phyloP scores from a whole-genome alignment of 2,797 vertebrate genomes.

The Pelobates cultripes region DNA sequence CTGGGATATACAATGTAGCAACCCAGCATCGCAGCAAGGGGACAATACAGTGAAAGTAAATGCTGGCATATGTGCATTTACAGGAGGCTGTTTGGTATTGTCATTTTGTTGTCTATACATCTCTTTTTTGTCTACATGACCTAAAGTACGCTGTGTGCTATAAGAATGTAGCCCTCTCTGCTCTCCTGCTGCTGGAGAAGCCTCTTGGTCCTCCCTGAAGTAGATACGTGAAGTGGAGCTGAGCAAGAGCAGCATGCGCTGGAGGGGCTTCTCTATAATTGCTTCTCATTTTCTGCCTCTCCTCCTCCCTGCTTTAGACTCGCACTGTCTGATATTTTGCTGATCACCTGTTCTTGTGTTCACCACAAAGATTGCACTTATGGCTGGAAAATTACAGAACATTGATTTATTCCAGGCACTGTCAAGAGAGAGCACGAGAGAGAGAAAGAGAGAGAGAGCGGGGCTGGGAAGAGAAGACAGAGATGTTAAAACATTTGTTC shows the following conservation, averaged over 20 bases:
- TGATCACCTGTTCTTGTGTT: slow-evolving; percentile 41
- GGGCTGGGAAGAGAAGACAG: slow-evolving; percentile 3
- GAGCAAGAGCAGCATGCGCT: slow-evolving; percentile 5
- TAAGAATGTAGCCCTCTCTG: not conserved
- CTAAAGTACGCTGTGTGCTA: not conserved
- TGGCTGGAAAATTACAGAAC: slow-evolving; percentile 33
- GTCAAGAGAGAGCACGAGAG: slow-evolving; percentile 7
- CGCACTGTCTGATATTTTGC: slow-evolving; percentile 28
- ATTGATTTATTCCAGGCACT: slow-evolving; percentile 47
- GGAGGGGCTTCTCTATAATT: slow-evolving; percentile 24
- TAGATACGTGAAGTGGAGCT: slow-evolving; percentile 6
- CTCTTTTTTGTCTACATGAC: not conserved
- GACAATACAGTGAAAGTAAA: too few relatives aligned
- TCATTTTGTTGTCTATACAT: not conserved
- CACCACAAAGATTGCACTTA: slow-evolving; percentile 25
- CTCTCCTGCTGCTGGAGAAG: slow-evolving; percentile 1
- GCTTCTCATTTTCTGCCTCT: slow-evolving; percentile 13
- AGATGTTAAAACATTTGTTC: slow-evolving; percentile 51
- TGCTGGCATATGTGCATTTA: too few relatives aligned
- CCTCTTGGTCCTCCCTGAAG: slow-evolving; percentile 16
- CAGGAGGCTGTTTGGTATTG: not conserved
- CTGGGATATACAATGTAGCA: too few relatives aligned
- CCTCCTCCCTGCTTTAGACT: slow-evolving; percentile 7
- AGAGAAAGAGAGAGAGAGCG: too few relatives aligned
- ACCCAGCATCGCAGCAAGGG: too few relatives aligned